These are phyloP conservation scores for Pantala flavescens DNA, from an alignment of 1,140 invertebrate genomes.

Conservation along the genomic window DNA sequence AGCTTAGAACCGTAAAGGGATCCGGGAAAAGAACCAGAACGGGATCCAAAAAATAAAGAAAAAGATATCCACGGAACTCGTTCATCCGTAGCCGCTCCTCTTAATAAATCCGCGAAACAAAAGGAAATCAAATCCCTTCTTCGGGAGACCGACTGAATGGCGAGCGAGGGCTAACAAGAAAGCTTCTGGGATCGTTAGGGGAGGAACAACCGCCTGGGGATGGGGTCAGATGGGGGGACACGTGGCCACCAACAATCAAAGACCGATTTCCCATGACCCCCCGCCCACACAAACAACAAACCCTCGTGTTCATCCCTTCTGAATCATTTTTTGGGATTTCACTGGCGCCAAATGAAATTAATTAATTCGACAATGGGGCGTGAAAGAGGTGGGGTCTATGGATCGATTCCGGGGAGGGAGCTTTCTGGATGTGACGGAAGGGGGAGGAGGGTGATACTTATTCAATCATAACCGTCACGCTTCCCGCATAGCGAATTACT, in stretches of 20 bases:
- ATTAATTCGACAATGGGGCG: constrained; percentile 1
- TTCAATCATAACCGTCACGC: too few relatives aligned
- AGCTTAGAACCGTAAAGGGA: too few relatives aligned
- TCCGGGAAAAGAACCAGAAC: too few relatives aligned
- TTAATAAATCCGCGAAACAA: too few relatives aligned
- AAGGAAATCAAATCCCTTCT: too few relatives aligned
- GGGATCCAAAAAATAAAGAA: too few relatives aligned
- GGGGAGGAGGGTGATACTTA: too few relatives aligned
- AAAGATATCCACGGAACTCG: too few relatives aligned
- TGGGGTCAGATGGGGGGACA: neutral
- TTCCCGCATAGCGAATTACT: too few relatives aligned
- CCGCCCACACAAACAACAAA: neutral
- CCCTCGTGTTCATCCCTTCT: neutral
- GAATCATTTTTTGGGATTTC: neutral
- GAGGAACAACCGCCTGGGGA: neutral
- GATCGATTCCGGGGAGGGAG: too few relatives aligned
- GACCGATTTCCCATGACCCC: neutral
- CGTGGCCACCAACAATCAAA: neutral
- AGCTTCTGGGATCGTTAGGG: neutral
- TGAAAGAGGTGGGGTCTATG: neutral
- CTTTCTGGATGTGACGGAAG: too few relatives aligned
- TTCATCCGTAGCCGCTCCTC: too few relatives aligned
- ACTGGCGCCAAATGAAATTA: neutral
- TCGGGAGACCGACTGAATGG: neutral
- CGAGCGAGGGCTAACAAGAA: neutral